Evolutionary conservation across 1,140 invertebrate genomes (phyloP), one percentile per base, ranked within the genome.

Genomic region (Oppia nitens): DNA sequence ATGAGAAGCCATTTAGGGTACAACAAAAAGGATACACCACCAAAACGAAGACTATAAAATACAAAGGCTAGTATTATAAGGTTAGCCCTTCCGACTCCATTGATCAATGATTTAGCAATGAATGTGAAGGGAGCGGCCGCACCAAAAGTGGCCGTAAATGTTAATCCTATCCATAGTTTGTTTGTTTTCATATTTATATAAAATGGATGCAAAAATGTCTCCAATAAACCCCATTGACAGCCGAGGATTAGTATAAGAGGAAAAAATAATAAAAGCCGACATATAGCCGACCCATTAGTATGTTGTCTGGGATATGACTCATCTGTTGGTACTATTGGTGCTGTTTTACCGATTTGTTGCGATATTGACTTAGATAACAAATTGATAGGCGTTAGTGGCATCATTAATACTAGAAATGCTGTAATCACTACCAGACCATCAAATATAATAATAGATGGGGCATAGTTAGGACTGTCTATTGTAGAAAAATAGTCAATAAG

Each of bases 61-160:
- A 64, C 28, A 47, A 66, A 66, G 1, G 59, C 63, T 17, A 66
- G 62, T 1, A 64, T 60, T 23, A 66, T 50, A 0, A 66, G 53
- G 54, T 66, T 57, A 9, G 58, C 61, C 32, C 65, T 55, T 21
- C 66, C 66, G 45, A 66, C 63, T 25, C 62, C 66, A 17, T 57
- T 21, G 11, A 65, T 62, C 54, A 66, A 28, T 20, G 65, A 62
- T 49, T 66, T 66, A 1, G 65, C 60, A 9, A 66, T 60, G 14
- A 62, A 47, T 14, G 60, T 57, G 23, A 66, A 66, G 4, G 61
- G 60, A 17, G 62, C 26, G 17, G 56, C 63, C 17, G 53, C 53
- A 21, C 51, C 29, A 47, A 65, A 66, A n/a, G 60, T 52, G 2
- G 62, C 28, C 3, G 65, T 61, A 2, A 47, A 23, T 6, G 53